phyloP scores from a whole-genome alignment of 2,797 vertebrate genomes.

The Benthosema pterotum region DNA sequence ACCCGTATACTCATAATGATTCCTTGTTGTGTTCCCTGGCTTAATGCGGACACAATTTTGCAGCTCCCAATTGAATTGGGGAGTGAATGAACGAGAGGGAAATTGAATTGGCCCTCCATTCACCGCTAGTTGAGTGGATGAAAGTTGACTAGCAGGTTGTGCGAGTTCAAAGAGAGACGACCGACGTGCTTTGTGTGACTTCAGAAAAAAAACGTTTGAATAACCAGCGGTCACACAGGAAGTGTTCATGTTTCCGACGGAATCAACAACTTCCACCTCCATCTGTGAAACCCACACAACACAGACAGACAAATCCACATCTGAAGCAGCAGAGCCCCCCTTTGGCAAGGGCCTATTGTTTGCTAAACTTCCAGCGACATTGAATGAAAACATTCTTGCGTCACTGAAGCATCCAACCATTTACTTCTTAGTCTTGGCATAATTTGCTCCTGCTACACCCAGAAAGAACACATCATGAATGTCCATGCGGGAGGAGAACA shows the following conservation, averaged over 20 bases:
- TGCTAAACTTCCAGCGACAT: background rate
- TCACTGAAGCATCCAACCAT: background rate
- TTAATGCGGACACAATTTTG: background rate
- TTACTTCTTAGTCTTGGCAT: slow-evolving; percentile 8
- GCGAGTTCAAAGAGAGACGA: slow-evolving; percentile 3
- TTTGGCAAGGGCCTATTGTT: slow-evolving; percentile 38
- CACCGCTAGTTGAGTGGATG: slow-evolving; percentile 12
- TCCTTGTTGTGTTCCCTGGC: background rate
- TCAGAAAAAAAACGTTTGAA: slow-evolving; percentile 3
- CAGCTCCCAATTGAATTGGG: background rate
- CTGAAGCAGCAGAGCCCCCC: background rate
- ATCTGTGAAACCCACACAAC: too few species aligned
- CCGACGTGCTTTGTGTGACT: background rate
- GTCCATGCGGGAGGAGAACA: slow-evolving; percentile 9
- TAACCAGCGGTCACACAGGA: background rate
- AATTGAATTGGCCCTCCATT: background rate
- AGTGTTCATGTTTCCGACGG: slow-evolving; percentile 16
- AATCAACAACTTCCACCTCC: background rate
- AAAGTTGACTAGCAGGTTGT: slow-evolving; percentile 8
- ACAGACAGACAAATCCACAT: background rate
- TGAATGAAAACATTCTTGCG: background rate
- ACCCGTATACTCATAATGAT: slow-evolving; percentile 1
- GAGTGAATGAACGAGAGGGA: too few species aligned
- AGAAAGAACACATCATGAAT: slow-evolving; percentile 6
- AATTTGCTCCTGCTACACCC: background rate